phyloP scores from a whole-genome alignment of 2,888 invertebrate species.

The Drosophila atroscutellata region DNA sequence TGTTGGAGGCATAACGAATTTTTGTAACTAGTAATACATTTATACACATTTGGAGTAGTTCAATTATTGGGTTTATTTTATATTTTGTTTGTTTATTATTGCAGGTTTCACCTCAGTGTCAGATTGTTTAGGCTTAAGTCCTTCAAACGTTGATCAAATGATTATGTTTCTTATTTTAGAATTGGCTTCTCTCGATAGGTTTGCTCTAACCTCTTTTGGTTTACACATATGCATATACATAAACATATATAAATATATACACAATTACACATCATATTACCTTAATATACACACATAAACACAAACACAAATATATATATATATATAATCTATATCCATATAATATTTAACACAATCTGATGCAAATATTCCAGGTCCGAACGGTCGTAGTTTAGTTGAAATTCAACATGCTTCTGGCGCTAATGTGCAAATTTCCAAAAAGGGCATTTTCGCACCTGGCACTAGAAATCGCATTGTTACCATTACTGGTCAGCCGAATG shows the following conservation, averaged over 20 bases:
- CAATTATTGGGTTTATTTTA: conserved; percentile 63
- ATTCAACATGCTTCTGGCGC: conserved; percentile 98
- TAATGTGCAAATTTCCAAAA: conserved; percentile 99
- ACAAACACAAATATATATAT: conserved; percentile 8
- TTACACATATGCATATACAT: conserved; percentile 24
- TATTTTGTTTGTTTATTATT: conserved; percentile 29
- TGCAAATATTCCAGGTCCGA: conserved; percentile 89
- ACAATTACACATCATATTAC: neutral
- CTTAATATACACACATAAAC: neutral
- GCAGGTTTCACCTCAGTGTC: conserved; percentile 50
- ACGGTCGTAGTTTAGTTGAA: conserved; percentile 97
- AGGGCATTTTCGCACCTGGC: conserved; percentile 98
- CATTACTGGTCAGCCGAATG: conserved; percentile 94
- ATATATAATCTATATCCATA: conserved; percentile 6
- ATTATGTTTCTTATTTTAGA: conserved; percentile 1
- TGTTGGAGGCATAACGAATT: conserved; percentile 59
- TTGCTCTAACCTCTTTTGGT: conserved; percentile 11
- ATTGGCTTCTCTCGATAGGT: conserved; percentile 13
- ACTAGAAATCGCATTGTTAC: conserved; percentile 98
- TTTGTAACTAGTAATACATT: conserved; percentile 23
- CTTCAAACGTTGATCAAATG: conserved; percentile 1
- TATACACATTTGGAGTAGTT: conserved; percentile 60
- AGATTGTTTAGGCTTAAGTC: conserved; percentile 26
- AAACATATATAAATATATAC: conserved; percentile 16
- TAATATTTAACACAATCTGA: conserved; percentile 69